A percentile compares a stretch with the other conserved stretches of the same genome.
These are phyloP conservation scores for Latheticus oryzae DNA, from an alignment of 2,888 invertebrate genomes.

Conservation along the genomic window DNA sequence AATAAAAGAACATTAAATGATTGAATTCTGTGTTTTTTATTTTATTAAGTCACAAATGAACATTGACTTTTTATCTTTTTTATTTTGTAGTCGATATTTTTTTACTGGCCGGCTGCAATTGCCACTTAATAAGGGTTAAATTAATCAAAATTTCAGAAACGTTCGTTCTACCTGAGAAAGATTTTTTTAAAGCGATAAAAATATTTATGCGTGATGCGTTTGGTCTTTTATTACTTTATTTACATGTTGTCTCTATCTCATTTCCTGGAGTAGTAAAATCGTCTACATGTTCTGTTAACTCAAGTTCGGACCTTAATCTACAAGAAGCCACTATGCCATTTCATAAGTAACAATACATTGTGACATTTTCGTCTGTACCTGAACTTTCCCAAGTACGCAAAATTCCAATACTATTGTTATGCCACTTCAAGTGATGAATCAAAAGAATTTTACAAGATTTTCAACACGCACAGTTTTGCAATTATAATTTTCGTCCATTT, in stretches of 20 bases:
- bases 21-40: no score
- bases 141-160: conserved; percentile 58
- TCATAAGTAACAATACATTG: no score
- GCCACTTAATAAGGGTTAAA: conserved; percentile 35
- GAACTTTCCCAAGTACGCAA: conserved; percentile 22
- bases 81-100: conserved; percentile 39
- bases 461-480: conserved; percentile 16
- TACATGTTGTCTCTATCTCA: conserved; percentile 58
- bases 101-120: conserved; percentile 37
- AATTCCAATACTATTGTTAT: conserved; percentile 26
- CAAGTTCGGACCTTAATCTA: conserved; percentile 38
- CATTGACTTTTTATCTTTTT: no score
- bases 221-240: conserved; percentile 61
- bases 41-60: no score
- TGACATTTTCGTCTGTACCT: no score
- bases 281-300: conserved; percentile 57
- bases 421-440: conserved; percentile 16
- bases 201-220: conserved; percentile 61
- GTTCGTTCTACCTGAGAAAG: conserved; percentile 57
- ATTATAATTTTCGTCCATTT: conserved; percentile 22
- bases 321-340: conserved; percentile 20
- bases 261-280: conserved; percentile 61
- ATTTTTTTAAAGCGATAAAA: conserved; percentile 58
- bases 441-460: conserved; percentile 19
- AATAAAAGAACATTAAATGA: neutral